Percentiles rank a stretch among this genome's conserved stretches.
phyloP scores from a whole-genome alignment of 64 coral and sea anemone genomes.

The Montipora cactus region DNA sequence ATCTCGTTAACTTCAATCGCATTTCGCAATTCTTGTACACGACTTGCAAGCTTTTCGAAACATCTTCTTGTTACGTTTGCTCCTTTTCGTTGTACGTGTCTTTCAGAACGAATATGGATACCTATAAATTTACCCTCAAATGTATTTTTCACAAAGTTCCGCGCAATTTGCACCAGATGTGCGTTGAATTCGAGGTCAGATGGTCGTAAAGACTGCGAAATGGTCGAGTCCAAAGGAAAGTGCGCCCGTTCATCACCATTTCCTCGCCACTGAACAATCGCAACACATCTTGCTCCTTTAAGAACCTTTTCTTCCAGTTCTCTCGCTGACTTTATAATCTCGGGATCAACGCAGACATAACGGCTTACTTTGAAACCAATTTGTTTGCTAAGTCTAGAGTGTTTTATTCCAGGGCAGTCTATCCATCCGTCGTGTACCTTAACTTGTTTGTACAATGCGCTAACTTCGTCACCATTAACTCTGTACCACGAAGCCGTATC shows the following conservation, averaged over 20 bases:
- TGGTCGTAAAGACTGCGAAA: constrained; percentile 62
- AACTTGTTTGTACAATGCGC: constrained; percentile 70
- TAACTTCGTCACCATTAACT: constrained; percentile 65
- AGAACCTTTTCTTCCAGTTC: constrained; percentile 88
- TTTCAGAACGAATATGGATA: constrained; percentile 88
- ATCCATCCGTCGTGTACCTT: constrained; percentile 80
- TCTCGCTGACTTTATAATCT: constrained; percentile 75
- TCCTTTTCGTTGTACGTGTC: constrained; percentile 84
- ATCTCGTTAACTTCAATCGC: constrained; percentile 58
- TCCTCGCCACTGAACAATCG: constrained; percentile 95
- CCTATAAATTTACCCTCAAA: constrained; percentile 81
- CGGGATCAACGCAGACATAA: constrained; percentile 97
- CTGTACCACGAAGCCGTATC: constrained; percentile 85
- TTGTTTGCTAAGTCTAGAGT: constrained; percentile 87
- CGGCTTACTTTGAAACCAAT: constrained; percentile 92
- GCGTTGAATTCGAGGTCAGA: constrained; percentile 86
- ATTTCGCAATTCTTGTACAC: constrained; percentile 67
- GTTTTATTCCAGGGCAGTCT: constrained; percentile 81
- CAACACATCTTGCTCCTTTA: constrained; percentile 80
- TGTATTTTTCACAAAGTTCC: constrained; percentile 68
- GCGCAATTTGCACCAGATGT: constrained; percentile 77
- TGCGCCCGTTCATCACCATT: constrained; percentile 70
- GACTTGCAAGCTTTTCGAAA: constrained; percentile 79
- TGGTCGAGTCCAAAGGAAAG: constrained; percentile 73
- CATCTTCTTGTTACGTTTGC: constrained; percentile 86